Percentiles rank a stretch among this genome's conserved stretches.
Conservation (phyloP, 2,113 vertebrate genomes). For the Prietella phreatophila region DNA sequence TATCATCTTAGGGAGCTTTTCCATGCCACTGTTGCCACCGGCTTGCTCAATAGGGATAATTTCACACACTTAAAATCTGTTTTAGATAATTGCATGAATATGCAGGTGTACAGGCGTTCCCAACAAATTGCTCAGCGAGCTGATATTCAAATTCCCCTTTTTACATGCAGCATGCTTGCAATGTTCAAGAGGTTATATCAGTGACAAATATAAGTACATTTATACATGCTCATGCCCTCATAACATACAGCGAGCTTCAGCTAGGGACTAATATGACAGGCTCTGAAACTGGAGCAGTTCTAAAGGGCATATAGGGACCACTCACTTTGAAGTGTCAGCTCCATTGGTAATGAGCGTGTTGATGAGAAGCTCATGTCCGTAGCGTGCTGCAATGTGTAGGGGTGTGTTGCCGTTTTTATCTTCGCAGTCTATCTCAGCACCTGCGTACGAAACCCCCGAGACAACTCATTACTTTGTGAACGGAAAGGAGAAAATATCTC, state of each 20-base stretch:
- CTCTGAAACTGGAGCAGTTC: background rate
- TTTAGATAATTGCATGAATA: background rate
- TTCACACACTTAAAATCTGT: no score
- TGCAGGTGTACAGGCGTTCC: background rate
- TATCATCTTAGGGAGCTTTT: no score
- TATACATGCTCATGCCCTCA: background rate
- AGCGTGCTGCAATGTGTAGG: slow-evolving; percentile 95
- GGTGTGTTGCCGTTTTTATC: slow-evolving; percentile 97
- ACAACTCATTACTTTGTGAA: background rate
- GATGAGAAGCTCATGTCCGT: slow-evolving; percentile 96
- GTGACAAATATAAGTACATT: background rate
- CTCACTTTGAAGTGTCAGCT: slow-evolving; percentile 96
- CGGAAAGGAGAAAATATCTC: background rate
- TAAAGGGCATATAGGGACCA: background rate
- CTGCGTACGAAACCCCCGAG: slow-evolving; percentile 61
- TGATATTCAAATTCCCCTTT: no score
- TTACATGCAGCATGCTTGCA: background rate
- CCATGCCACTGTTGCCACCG: no score
- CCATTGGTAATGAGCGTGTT: slow-evolving; percentile 95
- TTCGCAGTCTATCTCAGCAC: slow-evolving; percentile 96
- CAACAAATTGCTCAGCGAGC: background rate
- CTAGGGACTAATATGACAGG: background rate
- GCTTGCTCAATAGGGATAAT: no score
- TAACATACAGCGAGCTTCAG: background rate
- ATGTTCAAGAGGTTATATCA: background rate